Base-by-base conservation (phyloP, 2,888 invertebrate species). In the Lathronympha strigana region DNA sequence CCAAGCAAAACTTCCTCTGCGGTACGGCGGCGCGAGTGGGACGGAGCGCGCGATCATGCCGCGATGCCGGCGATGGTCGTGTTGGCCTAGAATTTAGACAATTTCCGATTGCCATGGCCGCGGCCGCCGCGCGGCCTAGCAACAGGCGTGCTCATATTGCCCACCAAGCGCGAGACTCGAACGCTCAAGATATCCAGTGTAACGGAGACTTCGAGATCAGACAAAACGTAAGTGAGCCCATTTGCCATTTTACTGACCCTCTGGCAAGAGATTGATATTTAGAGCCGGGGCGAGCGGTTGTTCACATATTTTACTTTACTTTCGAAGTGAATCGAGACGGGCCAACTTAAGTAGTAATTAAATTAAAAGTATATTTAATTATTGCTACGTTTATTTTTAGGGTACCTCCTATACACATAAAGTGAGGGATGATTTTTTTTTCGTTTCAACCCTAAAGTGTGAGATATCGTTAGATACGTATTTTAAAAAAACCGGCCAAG, bases 11-110 rank as follows among this genome's bases (percentile, higher is more conserved):
- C 45, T 25, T 38, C 53, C 47, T 21, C 11, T 36, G 21, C 23
- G 25, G 31, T 33, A 15, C 13, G 11, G 25, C 36, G 38, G 82
- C 79, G 82, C 72, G 81, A 84, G 78, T 62, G 83, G 80, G 86
- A 86, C 72, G 72, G 77, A 78, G 73, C 67, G 66, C 63, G 33
- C 58, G 70, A 21, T n/a, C n/a, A n/a, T 23, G 53, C 53, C 36
- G 73, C 75, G 77, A 77, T 81, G 80, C 36, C 53, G 21, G 73
- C 75, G 77, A 77, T 81, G 80, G 77, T 73, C 73, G 72, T 72
- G 72, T 68, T 87, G 89, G 83, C 86, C 87, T 88, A 90, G 89
- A 89, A 90, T 90, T 86, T 82, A 83, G 83, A 82, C 84, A 84
- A 90, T 89, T 90, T 90, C 90, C 89, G 88, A 87, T 84, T 81